These are phyloP conservation scores for Rhagoletis zephyria DNA, from an alignment of 1,140 invertebrate genomes.

Conservation along the genomic window DNA sequence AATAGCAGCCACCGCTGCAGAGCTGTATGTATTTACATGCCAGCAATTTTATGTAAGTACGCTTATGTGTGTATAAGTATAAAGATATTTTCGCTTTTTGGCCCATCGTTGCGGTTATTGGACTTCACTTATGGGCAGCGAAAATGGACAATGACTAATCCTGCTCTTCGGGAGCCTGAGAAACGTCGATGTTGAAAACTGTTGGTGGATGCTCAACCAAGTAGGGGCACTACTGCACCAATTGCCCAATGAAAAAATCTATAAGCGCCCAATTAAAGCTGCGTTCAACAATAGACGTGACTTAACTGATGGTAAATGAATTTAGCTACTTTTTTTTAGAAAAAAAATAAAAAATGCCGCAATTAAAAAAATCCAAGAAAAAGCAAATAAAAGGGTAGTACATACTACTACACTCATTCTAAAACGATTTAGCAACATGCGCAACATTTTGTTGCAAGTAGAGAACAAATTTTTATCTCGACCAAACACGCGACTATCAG, in stretches of 20 bases:
- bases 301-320: conserved; percentile 15
- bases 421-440: background rate
- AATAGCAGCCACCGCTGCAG: background rate
- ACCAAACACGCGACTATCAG: conserved; percentile 43
- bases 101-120: background rate
- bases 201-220: background rate
- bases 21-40: background rate
- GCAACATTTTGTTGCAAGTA: conserved; percentile 16
- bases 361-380: background rate
- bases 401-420: background rate
- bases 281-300: conserved; percentile 32
- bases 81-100: background rate
- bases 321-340: background rate
- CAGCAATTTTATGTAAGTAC: background rate
- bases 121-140: background rate
- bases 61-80: no score
- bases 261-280: conserved; percentile 11
- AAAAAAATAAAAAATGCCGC: background rate
- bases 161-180: no score
- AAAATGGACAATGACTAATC: background rate
- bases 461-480: conserved; percentile 39
- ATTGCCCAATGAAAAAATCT: background rate
- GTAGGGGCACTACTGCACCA: background rate
- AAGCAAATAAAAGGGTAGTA: background rate
- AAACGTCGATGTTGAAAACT: no score